Percentiles rank a stretch among this genome's conserved stretches.
phyloP scores from a whole-genome alignment of 2,113 vertebrate species.

The Trichechus manatus region DNA sequence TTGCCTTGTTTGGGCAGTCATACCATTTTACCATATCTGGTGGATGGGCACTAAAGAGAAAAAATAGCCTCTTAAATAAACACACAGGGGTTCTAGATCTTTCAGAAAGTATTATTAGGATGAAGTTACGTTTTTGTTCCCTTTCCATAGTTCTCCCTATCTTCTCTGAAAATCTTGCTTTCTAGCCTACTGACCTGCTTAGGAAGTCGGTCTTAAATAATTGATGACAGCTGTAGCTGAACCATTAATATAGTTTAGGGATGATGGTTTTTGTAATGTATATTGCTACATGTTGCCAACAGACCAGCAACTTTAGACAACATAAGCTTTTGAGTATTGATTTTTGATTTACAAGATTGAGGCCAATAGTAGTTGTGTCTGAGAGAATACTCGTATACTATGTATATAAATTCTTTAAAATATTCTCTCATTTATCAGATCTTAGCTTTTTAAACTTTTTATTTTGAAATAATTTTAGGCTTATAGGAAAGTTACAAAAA shows the following conservation, averaged over 20 bases:
- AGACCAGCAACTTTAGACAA: constrained; percentile 68
- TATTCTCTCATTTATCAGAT: constrained; percentile 54
- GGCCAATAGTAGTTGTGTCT: constrained; percentile 59
- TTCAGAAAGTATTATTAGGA: constrained; percentile 26
- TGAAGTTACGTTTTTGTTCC: constrained; percentile 33
- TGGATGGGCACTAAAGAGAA: constrained; percentile 61
- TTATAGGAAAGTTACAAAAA: constrained; percentile 51
- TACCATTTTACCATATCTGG: constrained; percentile 73
- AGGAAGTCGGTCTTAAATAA: constrained; percentile 72
- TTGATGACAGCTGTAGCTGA: constrained; percentile 66
- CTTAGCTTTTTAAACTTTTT: constrained; percentile 45
- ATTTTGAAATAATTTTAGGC: constrained; percentile 54
- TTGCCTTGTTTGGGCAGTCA: constrained; percentile 64
- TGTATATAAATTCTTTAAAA: constrained; percentile 34
- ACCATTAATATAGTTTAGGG: constrained; percentile 74
- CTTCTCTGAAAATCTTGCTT: constrained; percentile 47
- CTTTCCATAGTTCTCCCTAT: not conserved
- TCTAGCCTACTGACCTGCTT: constrained; percentile 46
- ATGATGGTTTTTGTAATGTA: constrained; percentile 71
- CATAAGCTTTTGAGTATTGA: constrained; percentile 62
- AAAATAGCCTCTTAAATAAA: constrained; percentile 11
- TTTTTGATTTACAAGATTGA: constrained; percentile 71
- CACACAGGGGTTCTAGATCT: not conserved
- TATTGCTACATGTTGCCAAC: constrained; percentile 65
- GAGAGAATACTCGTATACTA: constrained; percentile 18